These are phyloP conservation scores for Bos javanicus DNA, from an alignment of 2,113 vertebrate genomes.

Conservation along the genomic window DNA sequence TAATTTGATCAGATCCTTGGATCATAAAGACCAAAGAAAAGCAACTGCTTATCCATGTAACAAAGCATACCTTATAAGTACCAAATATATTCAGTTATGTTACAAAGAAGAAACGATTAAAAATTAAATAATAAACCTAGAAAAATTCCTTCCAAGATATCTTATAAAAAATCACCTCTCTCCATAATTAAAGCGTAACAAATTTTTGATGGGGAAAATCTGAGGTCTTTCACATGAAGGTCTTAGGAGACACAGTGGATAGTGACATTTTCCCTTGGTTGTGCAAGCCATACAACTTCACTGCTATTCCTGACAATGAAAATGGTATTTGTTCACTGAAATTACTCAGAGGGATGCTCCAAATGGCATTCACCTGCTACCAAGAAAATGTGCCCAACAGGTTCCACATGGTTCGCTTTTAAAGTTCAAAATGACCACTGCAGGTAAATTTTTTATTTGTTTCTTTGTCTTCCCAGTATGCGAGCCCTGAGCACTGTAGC, in stretches of 20 bases:
- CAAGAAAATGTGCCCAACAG: not conserved
- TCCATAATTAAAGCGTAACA: not conserved
- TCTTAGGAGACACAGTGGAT: not conserved
- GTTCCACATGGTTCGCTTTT: not conserved
- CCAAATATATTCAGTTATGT: not conserved
- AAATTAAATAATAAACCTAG: not conserved
- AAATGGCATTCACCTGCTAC: not conserved
- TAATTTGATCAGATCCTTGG: conserved; percentile 8
- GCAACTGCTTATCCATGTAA: not conserved
- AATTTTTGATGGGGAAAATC: not conserved
- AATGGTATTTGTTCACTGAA: not conserved
- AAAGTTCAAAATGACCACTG: not conserved
- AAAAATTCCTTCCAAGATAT: not conserved
- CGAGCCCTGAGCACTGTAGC: not conserved
- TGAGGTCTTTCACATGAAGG: not conserved
- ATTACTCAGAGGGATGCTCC: not conserved
- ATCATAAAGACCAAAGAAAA: conserved; percentile 36
- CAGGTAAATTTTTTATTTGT: not conserved
- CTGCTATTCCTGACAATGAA: not conserved
- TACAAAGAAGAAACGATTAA: conserved; percentile 27
- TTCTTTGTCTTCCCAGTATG: not conserved
- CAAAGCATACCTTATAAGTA: not conserved
- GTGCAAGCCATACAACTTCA: not conserved
- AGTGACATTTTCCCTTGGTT: not conserved
- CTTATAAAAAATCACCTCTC: not conserved